A percentile compares a stretch with the other conserved stretches of the same genome.
Evolutionary conservation across 1,140 invertebrate genomes (phyloP).

Genomic region (Aphaenogaster ashmeadi): DNA sequence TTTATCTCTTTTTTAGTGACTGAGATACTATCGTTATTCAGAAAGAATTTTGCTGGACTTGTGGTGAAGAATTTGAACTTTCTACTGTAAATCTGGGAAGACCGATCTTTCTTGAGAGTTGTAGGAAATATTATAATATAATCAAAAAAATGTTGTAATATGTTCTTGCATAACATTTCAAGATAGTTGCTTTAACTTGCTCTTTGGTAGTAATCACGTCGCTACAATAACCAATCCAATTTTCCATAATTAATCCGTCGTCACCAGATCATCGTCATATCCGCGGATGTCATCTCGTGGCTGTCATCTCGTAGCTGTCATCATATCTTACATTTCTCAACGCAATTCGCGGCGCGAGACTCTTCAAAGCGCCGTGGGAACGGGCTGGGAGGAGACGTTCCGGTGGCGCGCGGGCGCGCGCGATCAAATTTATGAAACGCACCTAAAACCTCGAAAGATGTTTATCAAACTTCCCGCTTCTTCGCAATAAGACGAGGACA

Average conservation of each 20-base stretch:
- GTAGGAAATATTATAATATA: background rate
- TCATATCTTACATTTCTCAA: conserved; percentile 12
- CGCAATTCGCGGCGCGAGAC: conserved; percentile 5
- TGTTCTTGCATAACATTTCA: background rate
- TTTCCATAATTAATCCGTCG: background rate
- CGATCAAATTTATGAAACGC: conserved; percentile 76
- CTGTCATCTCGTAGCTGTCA: background rate
- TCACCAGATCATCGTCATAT: background rate
- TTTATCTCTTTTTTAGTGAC: conserved; percentile 7
- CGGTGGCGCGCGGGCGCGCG: conserved; percentile 43
- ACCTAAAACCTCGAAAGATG: conserved; percentile 76
- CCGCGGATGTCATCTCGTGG: background rate
- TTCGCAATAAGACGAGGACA: conserved; percentile 72
- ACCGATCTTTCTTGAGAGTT: background rate
- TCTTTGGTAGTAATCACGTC: background rate
- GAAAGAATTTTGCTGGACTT: background rate
- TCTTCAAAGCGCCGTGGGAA: conserved; percentile 47
- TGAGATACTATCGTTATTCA: conserved; percentile 13
- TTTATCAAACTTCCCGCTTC: conserved; percentile 68
- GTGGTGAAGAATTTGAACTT: background rate
- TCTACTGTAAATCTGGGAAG: background rate
- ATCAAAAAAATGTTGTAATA: conserved; percentile 7
- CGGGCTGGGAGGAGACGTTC: conserved; percentile 9
- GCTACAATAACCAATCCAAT: background rate
- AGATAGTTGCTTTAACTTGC: background rate